Evolutionary conservation across 2,888 invertebrate genomes (phyloP).

Genomic region (Lasioglossum zephyrum): DNA sequence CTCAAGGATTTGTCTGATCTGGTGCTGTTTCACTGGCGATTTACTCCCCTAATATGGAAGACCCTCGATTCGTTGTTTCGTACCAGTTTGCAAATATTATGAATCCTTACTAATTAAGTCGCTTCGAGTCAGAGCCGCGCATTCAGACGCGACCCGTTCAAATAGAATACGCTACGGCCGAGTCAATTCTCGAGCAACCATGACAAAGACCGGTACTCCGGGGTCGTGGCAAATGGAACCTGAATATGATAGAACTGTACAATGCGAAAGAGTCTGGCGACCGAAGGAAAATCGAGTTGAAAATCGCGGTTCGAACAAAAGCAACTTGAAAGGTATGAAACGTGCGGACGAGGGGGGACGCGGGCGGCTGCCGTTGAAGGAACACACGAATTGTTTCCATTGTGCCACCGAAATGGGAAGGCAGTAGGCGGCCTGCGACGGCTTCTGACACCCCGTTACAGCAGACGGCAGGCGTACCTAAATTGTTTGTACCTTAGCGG

Average conservation of each 20-base stretch:
- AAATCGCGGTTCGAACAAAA: slow-evolving; percentile 68
- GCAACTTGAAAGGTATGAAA: slow-evolving; percentile 60
- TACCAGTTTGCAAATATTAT: no score
- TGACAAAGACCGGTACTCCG: neutral
- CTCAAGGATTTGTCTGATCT: slow-evolving; percentile 13
- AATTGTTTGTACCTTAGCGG: neutral
- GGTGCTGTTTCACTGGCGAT: slow-evolving; percentile 12
- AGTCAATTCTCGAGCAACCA: neutral
- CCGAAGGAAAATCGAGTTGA: slow-evolving; percentile 44
- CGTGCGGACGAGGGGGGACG: slow-evolving; percentile 3
- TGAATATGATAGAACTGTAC: slow-evolving; percentile 12
- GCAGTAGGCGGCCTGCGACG: slow-evolving; percentile 30
- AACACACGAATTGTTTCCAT: slow-evolving; percentile 73
- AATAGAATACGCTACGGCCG: neutral
- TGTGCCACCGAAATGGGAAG: slow-evolving; percentile 49
- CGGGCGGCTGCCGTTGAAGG: slow-evolving; percentile 52
- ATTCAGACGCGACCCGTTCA: neutral
- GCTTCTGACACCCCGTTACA: slow-evolving; percentile 41
- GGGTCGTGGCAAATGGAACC: neutral
- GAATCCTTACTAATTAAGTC: neutral
- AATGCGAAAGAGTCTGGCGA: neutral
- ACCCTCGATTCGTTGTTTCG: neutral
- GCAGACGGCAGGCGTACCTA: slow-evolving; percentile 6
- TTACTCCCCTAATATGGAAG: neutral
- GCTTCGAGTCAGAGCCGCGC: neutral